Conservation (phyloP, 2,888 invertebrate species). For the Carabus problematicus region DNA sequence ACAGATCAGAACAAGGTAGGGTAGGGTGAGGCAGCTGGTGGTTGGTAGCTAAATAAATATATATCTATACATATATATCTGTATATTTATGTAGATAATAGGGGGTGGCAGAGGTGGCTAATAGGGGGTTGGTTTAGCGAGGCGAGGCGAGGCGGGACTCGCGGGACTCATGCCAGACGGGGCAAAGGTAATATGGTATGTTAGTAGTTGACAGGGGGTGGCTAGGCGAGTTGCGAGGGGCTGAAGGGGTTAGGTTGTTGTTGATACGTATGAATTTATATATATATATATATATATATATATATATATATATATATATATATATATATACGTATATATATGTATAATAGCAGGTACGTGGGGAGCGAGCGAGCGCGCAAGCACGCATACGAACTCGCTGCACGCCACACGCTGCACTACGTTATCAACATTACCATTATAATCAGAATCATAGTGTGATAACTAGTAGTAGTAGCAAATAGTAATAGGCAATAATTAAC, state of each 20-base stretch:
- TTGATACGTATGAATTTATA: constrained; percentile 7
- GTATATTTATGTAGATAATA: too few species aligned
- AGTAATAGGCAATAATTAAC: too few species aligned
- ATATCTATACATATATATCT: too few species aligned
- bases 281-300: constrained; percentile 5
- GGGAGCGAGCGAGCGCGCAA: too few species aligned
- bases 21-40: too few species aligned
- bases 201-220: not conserved
- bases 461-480: not conserved
- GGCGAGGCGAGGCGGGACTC: constrained; percentile 13
- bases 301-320: not conserved
- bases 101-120: not conserved
- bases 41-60: too few species aligned
- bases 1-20: too few species aligned
- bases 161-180: constrained; percentile 45
- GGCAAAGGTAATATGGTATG: not conserved
- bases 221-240: not conserved
- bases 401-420: not conserved
- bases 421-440: not conserved
- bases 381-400: not conserved
- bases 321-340: not conserved
- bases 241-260: not conserved
- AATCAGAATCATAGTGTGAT: not conserved
- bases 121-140: not conserved
- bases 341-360: too few species aligned